Percentiles rank a stretch among this genome's conserved stretches.
phyloP scores from a whole-genome alignment of 2,113 vertebrate genomes.

The Hyperopisus bebe region DNA sequence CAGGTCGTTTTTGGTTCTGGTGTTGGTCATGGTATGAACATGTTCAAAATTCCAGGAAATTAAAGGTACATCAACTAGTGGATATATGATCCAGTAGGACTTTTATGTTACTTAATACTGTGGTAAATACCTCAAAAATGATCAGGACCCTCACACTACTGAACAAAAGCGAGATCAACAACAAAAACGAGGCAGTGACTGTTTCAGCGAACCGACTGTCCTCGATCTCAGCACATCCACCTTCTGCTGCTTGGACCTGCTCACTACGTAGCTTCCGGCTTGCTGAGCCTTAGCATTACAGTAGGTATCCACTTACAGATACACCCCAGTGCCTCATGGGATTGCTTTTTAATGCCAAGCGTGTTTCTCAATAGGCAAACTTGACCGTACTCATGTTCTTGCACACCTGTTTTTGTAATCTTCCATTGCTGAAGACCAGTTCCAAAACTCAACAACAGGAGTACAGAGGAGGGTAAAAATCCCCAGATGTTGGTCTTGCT shows the following conservation, averaged over 20 bases:
- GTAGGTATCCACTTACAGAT: background rate
- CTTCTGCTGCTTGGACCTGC: background rate
- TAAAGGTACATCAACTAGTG: background rate
- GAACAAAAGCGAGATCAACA: background rate
- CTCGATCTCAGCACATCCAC: background rate
- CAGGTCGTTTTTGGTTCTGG: background rate
- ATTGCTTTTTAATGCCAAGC: background rate
- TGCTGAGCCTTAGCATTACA: background rate
- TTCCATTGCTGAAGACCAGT: background rate
- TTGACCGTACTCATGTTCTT: background rate
- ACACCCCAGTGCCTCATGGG: background rate
- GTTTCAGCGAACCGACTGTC: background rate
- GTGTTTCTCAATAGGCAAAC: background rate
- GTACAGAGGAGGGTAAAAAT: background rate
- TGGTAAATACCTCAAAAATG: background rate
- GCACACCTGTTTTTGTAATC: background rate
- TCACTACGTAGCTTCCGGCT: background rate
- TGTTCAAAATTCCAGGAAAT: background rate
- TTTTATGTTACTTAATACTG: background rate
- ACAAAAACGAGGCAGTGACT: background rate
- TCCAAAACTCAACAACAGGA: background rate
- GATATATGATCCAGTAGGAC: background rate
- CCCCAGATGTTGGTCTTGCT: background rate
- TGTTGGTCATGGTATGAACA: background rate
- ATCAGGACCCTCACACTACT: background rate